phyloP scores from a whole-genome alignment of 2,888 invertebrate species.

The Spodoptera picta region DNA sequence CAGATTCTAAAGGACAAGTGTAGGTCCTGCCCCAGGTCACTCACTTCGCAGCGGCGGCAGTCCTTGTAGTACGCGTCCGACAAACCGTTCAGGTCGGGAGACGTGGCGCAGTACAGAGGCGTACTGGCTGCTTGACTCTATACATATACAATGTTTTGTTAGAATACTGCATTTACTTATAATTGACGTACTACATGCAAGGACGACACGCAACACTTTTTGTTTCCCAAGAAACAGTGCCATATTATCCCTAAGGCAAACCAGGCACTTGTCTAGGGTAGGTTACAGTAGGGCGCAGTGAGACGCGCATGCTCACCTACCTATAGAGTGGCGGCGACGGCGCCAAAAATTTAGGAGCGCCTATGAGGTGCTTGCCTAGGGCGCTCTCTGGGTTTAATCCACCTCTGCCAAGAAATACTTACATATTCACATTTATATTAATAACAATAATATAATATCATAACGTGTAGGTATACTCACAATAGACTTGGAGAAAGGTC shows the following conservation, averaged over 20 bases:
- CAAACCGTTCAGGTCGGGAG: slow-evolving; percentile 92
- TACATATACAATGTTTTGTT: background rate
- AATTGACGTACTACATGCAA: too few species aligned
- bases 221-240: too few species aligned
- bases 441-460: background rate
- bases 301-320: too few species aligned
- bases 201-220: too few species aligned
- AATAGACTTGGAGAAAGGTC: slow-evolving; percentile 97
- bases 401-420: too few species aligned
- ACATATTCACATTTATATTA: background rate
- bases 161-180: background rate
- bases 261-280: too few species aligned
- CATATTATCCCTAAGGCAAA: too few species aligned
- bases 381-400: too few species aligned
- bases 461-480: slow-evolving; percentile 84
- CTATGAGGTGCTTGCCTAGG: too few species aligned
- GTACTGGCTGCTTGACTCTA: slow-evolving; percentile 98
- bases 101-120: slow-evolving; percentile 95
- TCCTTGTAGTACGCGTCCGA: slow-evolving; percentile 97
- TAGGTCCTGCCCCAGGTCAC: slow-evolving; percentile 74
- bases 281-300: too few species aligned
- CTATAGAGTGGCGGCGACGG: too few species aligned
- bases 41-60: slow-evolving; percentile 91
- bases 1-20: slow-evolving; percentile 76
- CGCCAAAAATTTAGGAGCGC: too few species aligned